These are phyloP conservation scores for Seladonia tumulorum DNA, from an alignment of 2,888 invertebrate genomes.

Conservation along the genomic window DNA sequence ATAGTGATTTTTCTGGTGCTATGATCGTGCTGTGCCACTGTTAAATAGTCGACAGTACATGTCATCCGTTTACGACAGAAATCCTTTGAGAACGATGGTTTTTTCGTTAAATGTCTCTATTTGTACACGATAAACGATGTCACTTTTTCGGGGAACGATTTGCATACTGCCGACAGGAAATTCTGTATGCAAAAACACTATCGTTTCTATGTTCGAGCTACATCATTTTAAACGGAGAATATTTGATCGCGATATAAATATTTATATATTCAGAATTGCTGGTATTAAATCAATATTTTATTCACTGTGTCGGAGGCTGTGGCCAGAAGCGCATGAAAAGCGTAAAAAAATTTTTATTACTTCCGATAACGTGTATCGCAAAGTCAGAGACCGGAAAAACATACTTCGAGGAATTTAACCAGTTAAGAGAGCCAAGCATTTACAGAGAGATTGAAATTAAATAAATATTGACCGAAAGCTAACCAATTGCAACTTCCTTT, in stretches of 20 bases:
- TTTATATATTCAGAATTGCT: neutral
- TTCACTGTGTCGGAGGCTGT: neutral
- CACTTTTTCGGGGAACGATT: neutral
- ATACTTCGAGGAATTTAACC: too few species aligned
- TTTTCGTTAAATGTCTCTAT: neutral
- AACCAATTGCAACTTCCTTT: neutral
- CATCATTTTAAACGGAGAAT: neutral
- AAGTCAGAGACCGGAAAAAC: neutral
- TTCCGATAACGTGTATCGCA: neutral
- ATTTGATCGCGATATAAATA: neutral
- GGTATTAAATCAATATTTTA: slow-evolving; percentile 1
- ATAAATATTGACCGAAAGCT: neutral
- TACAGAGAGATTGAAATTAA: neutral
- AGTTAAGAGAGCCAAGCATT: neutral
- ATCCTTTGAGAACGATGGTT: neutral
- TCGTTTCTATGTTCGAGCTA: neutral
- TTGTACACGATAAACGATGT: neutral
- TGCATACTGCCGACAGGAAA: neutral
- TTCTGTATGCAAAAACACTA: neutral
- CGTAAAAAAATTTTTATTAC: neutral
- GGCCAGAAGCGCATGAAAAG: neutral
- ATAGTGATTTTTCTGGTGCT: neutral
- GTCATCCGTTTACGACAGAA: neutral
- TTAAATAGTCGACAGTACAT: neutral
- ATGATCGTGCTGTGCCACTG: neutral